A percentile compares a stretch with the other conserved stretches of the same genome.
These are phyloP conservation scores for Suncus etruscus DNA, from an alignment of 2,113 vertebrate species.

Conservation along the genomic window DNA sequence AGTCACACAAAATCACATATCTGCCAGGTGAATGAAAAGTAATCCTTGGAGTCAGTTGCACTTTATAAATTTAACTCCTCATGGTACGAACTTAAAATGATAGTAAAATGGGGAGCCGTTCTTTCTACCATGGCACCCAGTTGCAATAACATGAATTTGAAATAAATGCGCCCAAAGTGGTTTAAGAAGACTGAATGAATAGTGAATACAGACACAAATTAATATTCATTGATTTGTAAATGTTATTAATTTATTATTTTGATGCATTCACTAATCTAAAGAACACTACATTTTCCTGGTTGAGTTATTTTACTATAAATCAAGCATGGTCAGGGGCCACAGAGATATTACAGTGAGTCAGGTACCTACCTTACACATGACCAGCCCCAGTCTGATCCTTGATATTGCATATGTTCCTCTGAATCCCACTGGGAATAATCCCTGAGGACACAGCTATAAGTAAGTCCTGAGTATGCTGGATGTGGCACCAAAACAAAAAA, in stretches of 20 bases:
- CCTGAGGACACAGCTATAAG: too few relatives aligned
- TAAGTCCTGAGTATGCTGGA: too few relatives aligned
- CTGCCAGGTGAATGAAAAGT: not conserved
- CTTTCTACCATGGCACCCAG: not conserved
- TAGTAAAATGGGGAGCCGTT: not conserved
- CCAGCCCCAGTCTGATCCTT: too few relatives aligned
- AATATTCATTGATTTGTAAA: not conserved
- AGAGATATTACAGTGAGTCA: not conserved
- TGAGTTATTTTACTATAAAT: conserved; percentile 2
- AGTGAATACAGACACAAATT: not conserved
- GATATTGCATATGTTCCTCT: too few relatives aligned
- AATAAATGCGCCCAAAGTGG: not conserved
- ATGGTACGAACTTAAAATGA: not conserved
- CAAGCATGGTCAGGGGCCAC: not conserved
- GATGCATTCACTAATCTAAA: too few relatives aligned
- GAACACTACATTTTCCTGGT: not conserved
- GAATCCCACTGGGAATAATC: too few relatives aligned
- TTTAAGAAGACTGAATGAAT: not conserved
- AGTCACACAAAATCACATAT: not conserved
- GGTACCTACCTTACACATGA: too few relatives aligned
- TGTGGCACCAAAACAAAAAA: too few relatives aligned
- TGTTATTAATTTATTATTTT: not conserved
- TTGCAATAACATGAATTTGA: not conserved
- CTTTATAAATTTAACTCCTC: not conserved
- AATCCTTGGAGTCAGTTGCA: not conserved